Conservation (phyloP, 2,888 invertebrate species). For the Agrypnus murinus region DNA sequence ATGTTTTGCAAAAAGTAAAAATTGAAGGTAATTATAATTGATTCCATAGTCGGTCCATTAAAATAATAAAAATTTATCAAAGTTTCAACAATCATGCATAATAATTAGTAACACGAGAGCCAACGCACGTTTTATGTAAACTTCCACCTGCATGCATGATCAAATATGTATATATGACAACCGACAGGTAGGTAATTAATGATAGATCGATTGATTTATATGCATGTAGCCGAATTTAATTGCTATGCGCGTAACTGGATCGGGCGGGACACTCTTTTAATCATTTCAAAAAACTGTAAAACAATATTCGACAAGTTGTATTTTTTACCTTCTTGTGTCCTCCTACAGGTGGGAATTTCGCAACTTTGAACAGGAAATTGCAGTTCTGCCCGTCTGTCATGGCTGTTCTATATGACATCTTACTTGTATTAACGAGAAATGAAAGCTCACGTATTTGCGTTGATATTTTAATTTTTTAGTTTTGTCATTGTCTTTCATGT, state of each 20-base stretch:
- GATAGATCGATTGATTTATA: slow-evolving; percentile 23
- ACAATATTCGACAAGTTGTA: neutral
- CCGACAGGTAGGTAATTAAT: slow-evolving; percentile 8
- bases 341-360: no score
- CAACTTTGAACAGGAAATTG: slow-evolving; percentile 5
- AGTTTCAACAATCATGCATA: slow-evolving; percentile 5
- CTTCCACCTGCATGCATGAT: slow-evolving; percentile 18
- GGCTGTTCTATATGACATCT: slow-evolving; percentile 13
- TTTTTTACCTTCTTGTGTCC: neutral
- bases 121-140: neutral
- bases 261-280: neutral
- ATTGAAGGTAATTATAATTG: no score
- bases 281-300: neutral
- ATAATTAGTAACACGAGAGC: slow-evolving; percentile 3
- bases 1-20: no score
- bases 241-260: slow-evolving; percentile 3
- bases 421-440: neutral
- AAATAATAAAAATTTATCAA: neutral
- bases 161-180: slow-evolving; percentile 9
- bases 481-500: neutral
- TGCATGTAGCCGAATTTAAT: slow-evolving; percentile 1
- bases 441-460: neutral
- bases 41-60: neutral
- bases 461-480: slow-evolving; percentile 11
- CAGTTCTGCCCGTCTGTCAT: no score